Evolutionary conservation across 1,140 invertebrate genomes (phyloP), one percentile per base, ranked within the genome.

Genomic region (Cydia pomonella): DNA sequence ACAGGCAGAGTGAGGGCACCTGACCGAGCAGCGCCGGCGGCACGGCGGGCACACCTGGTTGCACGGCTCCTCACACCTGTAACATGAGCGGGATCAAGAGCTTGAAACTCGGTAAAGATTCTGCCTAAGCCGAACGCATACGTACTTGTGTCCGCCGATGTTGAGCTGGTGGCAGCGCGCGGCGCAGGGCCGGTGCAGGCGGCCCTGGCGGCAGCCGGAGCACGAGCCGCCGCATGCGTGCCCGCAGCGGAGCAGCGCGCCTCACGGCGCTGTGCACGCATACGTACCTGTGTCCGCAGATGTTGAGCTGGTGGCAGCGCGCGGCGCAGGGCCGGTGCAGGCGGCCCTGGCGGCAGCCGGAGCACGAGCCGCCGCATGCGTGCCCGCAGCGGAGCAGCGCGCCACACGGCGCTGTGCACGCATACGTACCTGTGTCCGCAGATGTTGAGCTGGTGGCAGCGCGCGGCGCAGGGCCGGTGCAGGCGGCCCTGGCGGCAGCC

Each of bases 71-170:
- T 93, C 86, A 84, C 96, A 97, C 89, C 95, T 90, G 85, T 78
- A 89, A 18, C 27, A 47, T 12, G 16, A 44, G 12, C 71, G 88
- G 16, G 3, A 44, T 44, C 12, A 44, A 10, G 41, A 44, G 41
- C 16, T 16, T 44, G 41, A 44, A 44, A 44, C 41, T 16, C 12
- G 10, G 13, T 12, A 16, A 44, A 12, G 3, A 16, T 44, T 13
- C 7, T 16, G 41, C 12, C 16, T 44, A 16, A 3, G 10, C 4
- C 2, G 41, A 13, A 44, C 41, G 41, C 38, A 1, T 13, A 44
- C 41, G 87, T 96, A 97, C 93, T 86, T 82, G 83, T 97, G 96
- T 59, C 94, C 94, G 89, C 96, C 97, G 73, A 96, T 94, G 50
- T 94, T 91, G 10, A 79, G 79, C 69, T 93, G 87, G 44, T 94